A percentile compares a stretch with the other conserved stretches of the same genome.
Conservation (phyloP, 2,888 invertebrate species). For the Cephus pulcher region DNA sequence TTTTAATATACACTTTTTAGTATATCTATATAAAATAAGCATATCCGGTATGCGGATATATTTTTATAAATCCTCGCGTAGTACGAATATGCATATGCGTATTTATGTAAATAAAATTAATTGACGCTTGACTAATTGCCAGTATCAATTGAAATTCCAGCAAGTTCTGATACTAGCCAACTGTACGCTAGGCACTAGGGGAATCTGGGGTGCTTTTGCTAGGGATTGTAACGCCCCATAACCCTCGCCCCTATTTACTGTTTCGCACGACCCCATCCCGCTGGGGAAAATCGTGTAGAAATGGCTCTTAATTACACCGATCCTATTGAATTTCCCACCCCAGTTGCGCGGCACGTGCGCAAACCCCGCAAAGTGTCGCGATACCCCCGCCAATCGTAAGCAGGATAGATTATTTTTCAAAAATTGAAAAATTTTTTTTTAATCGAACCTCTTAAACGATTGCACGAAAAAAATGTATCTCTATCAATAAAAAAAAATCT, state of each 20-base stretch:
- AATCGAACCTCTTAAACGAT: neutral
- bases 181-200: neutral
- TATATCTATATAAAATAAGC: neutral
- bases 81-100: neutral
- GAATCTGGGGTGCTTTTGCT: neutral
- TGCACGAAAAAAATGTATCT: neutral
- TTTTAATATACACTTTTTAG: neutral
- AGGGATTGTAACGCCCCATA: conserved; percentile 19
- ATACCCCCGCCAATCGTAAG: conserved; percentile 16
- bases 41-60: neutral
- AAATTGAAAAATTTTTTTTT: neutral
- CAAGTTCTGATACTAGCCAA: conserved; percentile 9
- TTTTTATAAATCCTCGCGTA: neutral
- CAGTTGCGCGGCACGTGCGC: conserved; percentile 51
- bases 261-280: conserved; percentile 43
- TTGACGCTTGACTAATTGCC: conserved; percentile 15
- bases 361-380: conserved; percentile 50
- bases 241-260: conserved; percentile 54
- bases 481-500: neutral
- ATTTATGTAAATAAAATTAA: neutral
- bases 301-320: conserved; percentile 67
- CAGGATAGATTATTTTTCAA: neutral
- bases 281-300: conserved; percentile 62
- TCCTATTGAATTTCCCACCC: conserved; percentile 61
- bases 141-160: conserved; percentile 21